Evolutionary conservation across 2,797 vertebrate genomes (phyloP).

Genomic region (Micrastur ruficollis): DNA sequence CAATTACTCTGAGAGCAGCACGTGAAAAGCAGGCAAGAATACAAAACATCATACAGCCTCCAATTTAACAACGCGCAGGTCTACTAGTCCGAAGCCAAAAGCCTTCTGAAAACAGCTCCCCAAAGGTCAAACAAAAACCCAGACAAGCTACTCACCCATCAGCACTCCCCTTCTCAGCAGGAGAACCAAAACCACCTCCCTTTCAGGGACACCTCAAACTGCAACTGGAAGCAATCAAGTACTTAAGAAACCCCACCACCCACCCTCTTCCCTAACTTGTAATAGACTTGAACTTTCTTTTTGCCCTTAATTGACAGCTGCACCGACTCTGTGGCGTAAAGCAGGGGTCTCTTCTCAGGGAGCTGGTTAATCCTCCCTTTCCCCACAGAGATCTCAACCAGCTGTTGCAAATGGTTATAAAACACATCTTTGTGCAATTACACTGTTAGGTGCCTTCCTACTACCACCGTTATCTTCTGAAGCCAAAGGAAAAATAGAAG

Average conservation of each 20-base stretch:
- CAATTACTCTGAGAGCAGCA: not conserved
- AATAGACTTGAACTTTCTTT: not conserved
- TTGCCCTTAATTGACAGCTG: not conserved
- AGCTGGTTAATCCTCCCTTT: not conserved
- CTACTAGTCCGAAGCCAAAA: not conserved
- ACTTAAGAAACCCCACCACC: not conserved
- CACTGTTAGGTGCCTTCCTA: not conserved
- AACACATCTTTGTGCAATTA: not conserved
- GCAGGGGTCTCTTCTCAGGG: not conserved
- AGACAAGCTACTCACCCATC: not conserved
- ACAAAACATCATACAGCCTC: not conserved
- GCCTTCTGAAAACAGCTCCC: not conserved
- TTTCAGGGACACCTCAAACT: not conserved
- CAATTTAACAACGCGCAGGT: not conserved
- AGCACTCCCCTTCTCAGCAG: not conserved
- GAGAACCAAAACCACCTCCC: accelerated
- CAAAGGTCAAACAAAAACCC: not conserved
- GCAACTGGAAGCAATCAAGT: not conserved
- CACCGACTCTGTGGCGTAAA: not conserved
- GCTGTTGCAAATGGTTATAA: not conserved
- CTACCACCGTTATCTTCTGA: not conserved
- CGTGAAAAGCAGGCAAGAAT: not conserved
- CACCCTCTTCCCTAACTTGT: not conserved
- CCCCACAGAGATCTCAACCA: not conserved
- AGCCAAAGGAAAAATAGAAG: not conserved